Percentiles rank a stretch among this genome's conserved stretches.
Conservation (phyloP, 2,113 vertebrate species). For the Odontophorus gujanensis region DNA sequence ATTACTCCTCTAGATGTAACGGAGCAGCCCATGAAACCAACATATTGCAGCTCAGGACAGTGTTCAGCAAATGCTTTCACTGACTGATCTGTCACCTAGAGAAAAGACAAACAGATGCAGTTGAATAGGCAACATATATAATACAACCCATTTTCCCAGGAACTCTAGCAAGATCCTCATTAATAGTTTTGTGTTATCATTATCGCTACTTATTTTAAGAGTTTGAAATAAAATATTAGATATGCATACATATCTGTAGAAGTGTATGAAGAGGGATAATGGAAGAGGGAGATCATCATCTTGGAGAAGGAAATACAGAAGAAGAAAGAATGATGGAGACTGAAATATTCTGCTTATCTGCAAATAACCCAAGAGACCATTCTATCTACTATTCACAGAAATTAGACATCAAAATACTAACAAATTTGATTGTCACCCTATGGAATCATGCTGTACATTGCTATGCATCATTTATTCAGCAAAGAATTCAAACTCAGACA, state of each 20-base stretch:
- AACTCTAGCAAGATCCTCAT: background rate
- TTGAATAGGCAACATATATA: background rate
- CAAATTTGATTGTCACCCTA: background rate
- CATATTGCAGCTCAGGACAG: slow-evolving; percentile 94
- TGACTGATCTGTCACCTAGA: slow-evolving; percentile 92
- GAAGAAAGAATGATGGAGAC: background rate
- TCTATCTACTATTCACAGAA: background rate
- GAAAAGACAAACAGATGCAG: background rate
- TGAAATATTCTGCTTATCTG: background rate
- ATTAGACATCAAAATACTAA: background rate
- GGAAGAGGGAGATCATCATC: background rate
- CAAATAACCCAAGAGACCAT: background rate
- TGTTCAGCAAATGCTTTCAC: slow-evolving; percentile 95
- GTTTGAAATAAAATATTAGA: background rate
- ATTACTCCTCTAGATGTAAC: slow-evolving; percentile 98
- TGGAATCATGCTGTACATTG: background rate
- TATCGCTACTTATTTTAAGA: background rate
- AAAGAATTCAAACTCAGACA: background rate
- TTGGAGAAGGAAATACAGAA: background rate
- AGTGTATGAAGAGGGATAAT: background rate
- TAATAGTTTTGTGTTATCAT: background rate
- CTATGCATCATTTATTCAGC: background rate
- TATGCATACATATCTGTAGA: background rate
- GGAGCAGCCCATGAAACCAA: slow-evolving; percentile 99
- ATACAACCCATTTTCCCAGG: background rate